These are phyloP conservation scores for Coenonympha arcania DNA, from an alignment of 2,888 invertebrate species.

Conservation along the genomic window DNA sequence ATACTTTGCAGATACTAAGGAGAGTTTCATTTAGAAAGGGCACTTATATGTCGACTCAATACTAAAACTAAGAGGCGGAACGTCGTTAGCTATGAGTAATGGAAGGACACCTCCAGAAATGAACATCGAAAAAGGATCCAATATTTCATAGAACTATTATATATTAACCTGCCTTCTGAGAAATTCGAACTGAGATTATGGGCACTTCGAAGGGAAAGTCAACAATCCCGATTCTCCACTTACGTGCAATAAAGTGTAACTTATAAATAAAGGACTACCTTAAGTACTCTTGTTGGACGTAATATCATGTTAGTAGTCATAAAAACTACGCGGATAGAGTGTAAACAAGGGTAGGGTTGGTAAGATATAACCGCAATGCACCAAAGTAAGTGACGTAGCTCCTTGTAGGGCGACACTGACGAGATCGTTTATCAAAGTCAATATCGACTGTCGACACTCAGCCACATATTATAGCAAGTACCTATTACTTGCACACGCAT, in stretches of 20 bases:
- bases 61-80: conserved; percentile 23
- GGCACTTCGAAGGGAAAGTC: conserved; percentile 15
- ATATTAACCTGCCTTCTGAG: neutral
- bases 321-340: conserved; percentile 63
- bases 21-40: conserved; percentile 6
- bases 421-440: conserved; percentile 72
- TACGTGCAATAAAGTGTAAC: conserved; percentile 57
- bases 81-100: conserved; percentile 24
- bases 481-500: conserved; percentile 52
- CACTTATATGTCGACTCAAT: conserved; percentile 9
- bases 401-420: conserved; percentile 65
- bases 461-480: conserved; percentile 48
- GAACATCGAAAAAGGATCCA: conserved; percentile 15
- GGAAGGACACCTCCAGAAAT: conserved; percentile 20
- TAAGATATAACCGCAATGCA: conserved; percentile 63
- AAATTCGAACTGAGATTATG: conserved; percentile 12
- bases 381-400: conserved; percentile 71
- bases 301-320: conserved; percentile 62
- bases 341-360: conserved; percentile 62
- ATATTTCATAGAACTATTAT: conserved; percentile 13
- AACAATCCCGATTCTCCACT: conserved; percentile 33
- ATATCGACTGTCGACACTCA: conserved; percentile 66
- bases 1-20: neutral
- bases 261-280: conserved; percentile 58
- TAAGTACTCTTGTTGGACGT: conserved; percentile 52